Conservation (phyloP, 2,113 vertebrate genomes). For the Austrofundulus limnaeus region DNA sequence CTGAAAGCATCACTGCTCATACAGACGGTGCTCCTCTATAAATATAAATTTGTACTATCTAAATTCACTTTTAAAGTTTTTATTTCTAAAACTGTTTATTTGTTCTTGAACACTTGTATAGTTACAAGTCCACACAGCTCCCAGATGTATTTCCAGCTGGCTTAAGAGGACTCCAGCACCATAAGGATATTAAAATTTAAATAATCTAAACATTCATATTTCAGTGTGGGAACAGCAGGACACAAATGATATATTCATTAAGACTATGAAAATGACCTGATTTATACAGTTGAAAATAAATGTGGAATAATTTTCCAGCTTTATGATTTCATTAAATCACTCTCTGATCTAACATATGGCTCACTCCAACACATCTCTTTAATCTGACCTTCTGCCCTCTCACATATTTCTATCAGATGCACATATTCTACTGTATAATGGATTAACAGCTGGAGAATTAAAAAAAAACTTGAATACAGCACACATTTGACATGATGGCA, state of each 20-base stretch:
- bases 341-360: too few relatives aligned
- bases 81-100: too few relatives aligned
- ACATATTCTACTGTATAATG: background rate
- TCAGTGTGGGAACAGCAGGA: background rate
- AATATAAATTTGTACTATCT: too few relatives aligned
- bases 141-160: background rate
- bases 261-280: conserved; percentile 1
- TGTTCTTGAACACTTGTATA: background rate
- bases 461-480: too few relatives aligned
- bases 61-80: too few relatives aligned
- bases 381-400: background rate
- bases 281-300: conserved; percentile 1
- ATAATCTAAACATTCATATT: background rate
- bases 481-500: too few relatives aligned
- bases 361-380: too few relatives aligned
- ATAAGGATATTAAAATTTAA: background rate
- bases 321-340: background rate
- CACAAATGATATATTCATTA: background rate
- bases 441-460: conserved; percentile 2
- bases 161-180: background rate
- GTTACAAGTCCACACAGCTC: background rate
- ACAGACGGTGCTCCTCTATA: too few relatives aligned
- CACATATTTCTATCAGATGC: background rate
- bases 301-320: background rate
- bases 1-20: too few relatives aligned